Evolutionary conservation across 1,140 invertebrate species (phyloP), one percentile per base, ranked within the genome.

Genomic region (Brachystomella parvula): DNA sequence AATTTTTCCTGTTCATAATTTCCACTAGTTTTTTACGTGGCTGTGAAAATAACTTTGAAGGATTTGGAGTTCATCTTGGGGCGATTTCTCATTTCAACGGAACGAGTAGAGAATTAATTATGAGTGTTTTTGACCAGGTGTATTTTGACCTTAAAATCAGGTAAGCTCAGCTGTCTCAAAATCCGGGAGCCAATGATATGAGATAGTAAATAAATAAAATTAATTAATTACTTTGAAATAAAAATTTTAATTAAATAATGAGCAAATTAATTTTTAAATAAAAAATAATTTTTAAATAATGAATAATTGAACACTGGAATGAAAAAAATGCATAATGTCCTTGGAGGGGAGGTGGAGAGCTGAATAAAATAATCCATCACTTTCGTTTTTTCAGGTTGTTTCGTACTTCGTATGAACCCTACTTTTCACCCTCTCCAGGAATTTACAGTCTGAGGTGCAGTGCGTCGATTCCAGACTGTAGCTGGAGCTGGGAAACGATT

Each of bases 401-500:
- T n/a, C 61, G 68, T 19, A 70, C 65, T 15, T 63, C 64, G 2
- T 63, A 63, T 26, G 68, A 70, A n/a, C 49, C 58, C 19, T 0
- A 47, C 1, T 66, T 66, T 35, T 70, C 68, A 0, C 61, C 61
- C 2, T 28, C 31, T 3, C 32, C 26, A 1, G 58, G 47, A 21
- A 44, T 35, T 3, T 69, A 69, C 31, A 56, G 62, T 32, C 63
- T 66, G 1, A 53, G 26, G 1, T 70, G 68, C 26, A 32, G 26
- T 24, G 53, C 59, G 29, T 1, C 6, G 0, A n/a, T 49, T 3
- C 21, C 53, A 57, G 49, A 19, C 12, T 66, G 64, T 29, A 47
- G 39, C 9, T 70, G 68, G 64, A 64, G 33, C 39, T 1, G 21
- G 21, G 24, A 65, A 19, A 47, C 62, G 19, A 19, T 44, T 3